Evolutionary conservation across 2,113 vertebrate species (phyloP).

Genomic region (Lipotes vexillifer): DNA sequence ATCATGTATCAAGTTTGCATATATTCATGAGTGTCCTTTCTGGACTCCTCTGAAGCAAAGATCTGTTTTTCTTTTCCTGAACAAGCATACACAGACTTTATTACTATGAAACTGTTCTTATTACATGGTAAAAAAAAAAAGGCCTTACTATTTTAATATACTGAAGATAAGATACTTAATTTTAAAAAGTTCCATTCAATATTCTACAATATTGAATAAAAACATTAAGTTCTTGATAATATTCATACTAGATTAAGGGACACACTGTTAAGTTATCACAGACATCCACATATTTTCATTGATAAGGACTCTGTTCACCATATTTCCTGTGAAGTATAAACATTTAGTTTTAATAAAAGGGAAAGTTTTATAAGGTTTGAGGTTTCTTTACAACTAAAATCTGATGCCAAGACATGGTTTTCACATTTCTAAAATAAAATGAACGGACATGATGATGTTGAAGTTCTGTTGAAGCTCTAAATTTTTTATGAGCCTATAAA

Average conservation of each 20-base stretch:
- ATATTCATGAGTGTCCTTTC: neutral
- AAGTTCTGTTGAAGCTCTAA: slow-evolving; percentile 41
- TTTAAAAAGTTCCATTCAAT: neutral
- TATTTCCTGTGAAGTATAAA: neutral
- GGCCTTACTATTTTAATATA: neutral
- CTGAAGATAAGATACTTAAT: neutral
- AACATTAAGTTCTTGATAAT: neutral
- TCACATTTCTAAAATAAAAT: slow-evolving; percentile 43
- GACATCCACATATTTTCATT: neutral
- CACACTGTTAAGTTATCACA: neutral
- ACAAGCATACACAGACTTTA: neutral
- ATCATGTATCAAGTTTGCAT: neutral
- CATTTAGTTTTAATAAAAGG: neutral
- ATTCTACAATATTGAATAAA: neutral
- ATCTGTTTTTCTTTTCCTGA: neutral
- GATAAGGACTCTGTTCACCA: neutral
- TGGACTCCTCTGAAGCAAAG: neutral
- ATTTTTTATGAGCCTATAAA: slow-evolving; percentile 53
- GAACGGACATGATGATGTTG: neutral
- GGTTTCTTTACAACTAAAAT: neutral
- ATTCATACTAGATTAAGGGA: neutral
- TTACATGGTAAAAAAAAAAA: neutral
- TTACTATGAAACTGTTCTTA: neutral
- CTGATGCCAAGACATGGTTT: neutral
- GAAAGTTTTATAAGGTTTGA: neutral